phyloP scores from a whole-genome alignment of 2,888 invertebrate genomes.

The Amphipyra berbera region DNA sequence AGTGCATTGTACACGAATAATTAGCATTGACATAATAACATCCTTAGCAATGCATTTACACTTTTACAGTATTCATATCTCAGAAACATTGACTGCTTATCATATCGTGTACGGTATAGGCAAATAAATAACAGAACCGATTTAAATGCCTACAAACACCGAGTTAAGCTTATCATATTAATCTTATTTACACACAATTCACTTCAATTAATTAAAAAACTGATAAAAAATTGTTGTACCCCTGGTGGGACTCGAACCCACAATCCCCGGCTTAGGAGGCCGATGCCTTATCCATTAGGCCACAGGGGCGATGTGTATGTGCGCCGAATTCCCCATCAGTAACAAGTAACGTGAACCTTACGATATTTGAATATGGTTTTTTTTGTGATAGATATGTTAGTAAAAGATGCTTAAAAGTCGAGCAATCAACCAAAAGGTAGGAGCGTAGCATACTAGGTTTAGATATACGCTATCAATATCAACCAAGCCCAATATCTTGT shows the following conservation, averaged over 20 bases:
- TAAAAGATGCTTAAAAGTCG: too few relatives aligned
- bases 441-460: too few relatives aligned
- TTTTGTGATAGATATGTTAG: too few relatives aligned
- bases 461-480: too few relatives aligned
- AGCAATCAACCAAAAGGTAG: too few relatives aligned
- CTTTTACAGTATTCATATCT: too few relatives aligned
- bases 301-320: slow-evolving; percentile 88
- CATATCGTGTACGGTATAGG: background rate
- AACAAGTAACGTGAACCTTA: background rate
- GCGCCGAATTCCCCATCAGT: slow-evolving; percentile 17
- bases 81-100: background rate
- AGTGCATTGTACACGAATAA: too few relatives aligned
- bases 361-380: background rate
- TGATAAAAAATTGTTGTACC: slow-evolving; percentile 76
- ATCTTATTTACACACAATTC: background rate
- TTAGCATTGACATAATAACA: too few relatives aligned
- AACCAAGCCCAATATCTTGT: too few relatives aligned
- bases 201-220: background rate
- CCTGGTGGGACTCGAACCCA: slow-evolving; percentile 94
- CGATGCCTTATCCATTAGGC: slow-evolving; percentile 94
- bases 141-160: background rate
- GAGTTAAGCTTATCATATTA: background rate
- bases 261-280: slow-evolving; percentile 94
- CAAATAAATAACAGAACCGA: background rate
- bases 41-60: too few relatives aligned